A percentile compares a stretch with the other conserved stretches of the same genome.
These are phyloP conservation scores for Hirudo medicinalis DNA, from an alignment of 1,140 invertebrate species.

Conservation along the genomic window DNA sequence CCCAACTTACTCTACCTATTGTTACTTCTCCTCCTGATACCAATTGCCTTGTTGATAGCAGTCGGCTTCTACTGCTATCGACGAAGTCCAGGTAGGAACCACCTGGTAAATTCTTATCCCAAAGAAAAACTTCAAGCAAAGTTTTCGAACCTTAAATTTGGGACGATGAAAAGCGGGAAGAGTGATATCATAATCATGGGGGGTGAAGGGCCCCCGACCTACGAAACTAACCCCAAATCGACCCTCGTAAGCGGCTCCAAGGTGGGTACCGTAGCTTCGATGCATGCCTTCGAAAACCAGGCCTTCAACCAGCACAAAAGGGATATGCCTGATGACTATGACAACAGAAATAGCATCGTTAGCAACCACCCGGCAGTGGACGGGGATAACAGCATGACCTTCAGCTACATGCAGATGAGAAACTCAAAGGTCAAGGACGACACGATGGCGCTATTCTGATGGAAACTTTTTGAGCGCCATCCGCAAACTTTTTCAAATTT, in stretches of 20 bases:
- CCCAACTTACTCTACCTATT: not conserved
- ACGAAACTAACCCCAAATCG: not conserved
- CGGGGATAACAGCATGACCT: too few relatives aligned
- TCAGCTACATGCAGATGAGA: too few relatives aligned
- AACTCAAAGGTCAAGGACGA: too few relatives aligned
- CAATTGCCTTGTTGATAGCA: not conserved
- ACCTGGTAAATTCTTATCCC: not conserved
- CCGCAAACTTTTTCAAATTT: too few relatives aligned
- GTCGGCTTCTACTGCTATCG: not conserved
- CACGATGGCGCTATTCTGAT: too few relatives aligned
- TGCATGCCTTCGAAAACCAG: not conserved
- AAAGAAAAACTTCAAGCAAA: too few relatives aligned
- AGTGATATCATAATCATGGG: slow-evolving; percentile 9
- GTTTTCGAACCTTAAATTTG: not conserved
- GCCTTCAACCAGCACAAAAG: too few relatives aligned
- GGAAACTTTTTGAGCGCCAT: too few relatives aligned
- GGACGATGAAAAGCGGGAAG: not conserved
- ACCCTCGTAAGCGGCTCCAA: not conserved
- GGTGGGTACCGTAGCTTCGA: not conserved
- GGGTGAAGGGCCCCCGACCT: not conserved
- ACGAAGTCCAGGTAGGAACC: not conserved
- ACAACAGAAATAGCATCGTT: too few relatives aligned
- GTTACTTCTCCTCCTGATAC: not conserved
- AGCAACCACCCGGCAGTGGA: too few relatives aligned
- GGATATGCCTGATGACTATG: too few relatives aligned